Conservation (phyloP, 1,140 invertebrate genomes). For the Lordiphosa stackelbergi region DNA sequence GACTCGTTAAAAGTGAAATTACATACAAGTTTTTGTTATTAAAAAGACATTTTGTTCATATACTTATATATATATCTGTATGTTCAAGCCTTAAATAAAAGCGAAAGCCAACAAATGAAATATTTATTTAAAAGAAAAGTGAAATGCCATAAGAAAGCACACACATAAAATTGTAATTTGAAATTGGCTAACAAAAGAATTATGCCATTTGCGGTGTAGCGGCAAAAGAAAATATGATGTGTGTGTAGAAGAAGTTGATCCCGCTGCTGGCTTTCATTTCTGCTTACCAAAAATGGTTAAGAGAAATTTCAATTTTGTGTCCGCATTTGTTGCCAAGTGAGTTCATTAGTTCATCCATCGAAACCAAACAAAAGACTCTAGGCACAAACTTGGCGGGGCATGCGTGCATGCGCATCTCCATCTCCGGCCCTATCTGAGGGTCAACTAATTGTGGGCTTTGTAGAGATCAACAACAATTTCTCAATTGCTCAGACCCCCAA, state of each 20-base stretch:
- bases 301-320: conserved; percentile 56
- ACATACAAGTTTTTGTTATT: conserved; percentile 50
- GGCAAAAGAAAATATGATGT: conserved; percentile 36
- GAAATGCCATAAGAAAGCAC: conserved; percentile 54
- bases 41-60: conserved; percentile 47
- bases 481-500: conserved; percentile 42
- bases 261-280: conserved; percentile 67
- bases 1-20: conserved; percentile 70
- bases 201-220: conserved; percentile 61
- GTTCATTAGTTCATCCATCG: conserved; percentile 44
- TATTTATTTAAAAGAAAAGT: conserved; percentile 70
- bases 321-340: conserved; percentile 13
- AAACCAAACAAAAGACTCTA: conserved; percentile 58
- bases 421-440: neutral
- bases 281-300: conserved; percentile 66
- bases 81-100: conserved; percentile 53
- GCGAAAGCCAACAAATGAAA: conserved; percentile 64
- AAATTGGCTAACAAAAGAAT: conserved; percentile 70
- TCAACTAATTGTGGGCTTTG: conserved; percentile 30
- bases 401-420: no score
- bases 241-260: conserved; percentile 50
- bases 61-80: no score
- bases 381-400: conserved; percentile 44
- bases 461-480: conserved; percentile 39
- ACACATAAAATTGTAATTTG: conserved; percentile 45